Base-by-base conservation (phyloP, 1,140 invertebrate species). In the Lycorma delicatula region DNA sequence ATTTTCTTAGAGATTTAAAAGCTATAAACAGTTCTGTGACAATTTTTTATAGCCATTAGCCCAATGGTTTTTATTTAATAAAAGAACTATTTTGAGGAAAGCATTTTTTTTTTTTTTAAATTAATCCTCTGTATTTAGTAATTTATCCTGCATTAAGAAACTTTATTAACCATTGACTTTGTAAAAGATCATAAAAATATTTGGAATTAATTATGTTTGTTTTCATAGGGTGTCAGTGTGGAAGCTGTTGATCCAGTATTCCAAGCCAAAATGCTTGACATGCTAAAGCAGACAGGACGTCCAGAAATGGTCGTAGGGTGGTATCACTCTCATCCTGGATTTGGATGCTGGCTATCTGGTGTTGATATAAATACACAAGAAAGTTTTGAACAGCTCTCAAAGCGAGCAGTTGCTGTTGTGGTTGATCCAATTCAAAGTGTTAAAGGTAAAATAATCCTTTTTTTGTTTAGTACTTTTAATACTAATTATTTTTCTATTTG, bases 291-390 rank as follows among this genome's bases (percentile, higher is more conserved):
- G 76, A 99, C 97, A 59, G 97, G 97, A 1, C 77, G 95, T 54
- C 97, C 97, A 5, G 97, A 99, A 78, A 99, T 99, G 97, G 97
- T 99, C 12, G 97, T 99, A 46, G 97, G 97, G 47, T 99, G 97
- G 97, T 99, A 99, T 68, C 97, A 99, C 69, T 98, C 95, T 48
- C 97, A 99, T 85, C 97, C 97, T 67, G 97, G 97, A 34, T 99
- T 99, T 78, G 97, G 97, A 34, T 99, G 97, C 71, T 99, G 97
- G 97, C 76, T 99, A 18, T 99, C 97, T n/a, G 91, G 95, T 54
- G 97, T 99, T 1, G 97, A 99, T 75, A 99, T 99, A 63, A 99
- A 99, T 68, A 99, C 97, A 11, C 97, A 99, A 72, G 97, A 99
- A 71, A 97, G 93, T 63, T 99, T 99, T 76, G 97, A 99, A 77